These are phyloP conservation scores for Diorhabda sublineata DNA, from an alignment of 1,140 invertebrate species.

Conservation along the genomic window DNA sequence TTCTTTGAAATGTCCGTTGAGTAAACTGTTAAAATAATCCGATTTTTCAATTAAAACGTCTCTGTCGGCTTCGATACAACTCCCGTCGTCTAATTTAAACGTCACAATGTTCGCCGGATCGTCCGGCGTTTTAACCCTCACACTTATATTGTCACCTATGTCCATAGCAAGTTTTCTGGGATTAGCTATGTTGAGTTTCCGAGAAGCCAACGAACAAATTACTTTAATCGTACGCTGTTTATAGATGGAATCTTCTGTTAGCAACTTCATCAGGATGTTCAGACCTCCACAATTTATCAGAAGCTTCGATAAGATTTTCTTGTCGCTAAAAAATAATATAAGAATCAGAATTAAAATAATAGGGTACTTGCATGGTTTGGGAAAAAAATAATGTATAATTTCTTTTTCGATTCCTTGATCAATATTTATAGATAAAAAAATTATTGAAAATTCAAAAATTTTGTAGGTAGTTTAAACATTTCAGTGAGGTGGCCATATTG, in stretches of 20 bases:
- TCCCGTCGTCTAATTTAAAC: conserved; percentile 61
- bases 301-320: conserved; percentile 32
- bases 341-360: not conserved
- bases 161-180: conserved; percentile 9
- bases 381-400: no score
- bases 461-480: no score
- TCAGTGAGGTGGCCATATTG: no score
- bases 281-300: conserved; percentile 40
- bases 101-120: conserved; percentile 50
- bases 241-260: conserved; percentile 25
- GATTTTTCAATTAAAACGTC: conserved; percentile 59
- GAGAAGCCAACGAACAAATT: conserved; percentile 48
- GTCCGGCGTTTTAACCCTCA: conserved; percentile 26
- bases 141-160: conserved; percentile 21
- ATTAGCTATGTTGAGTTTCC: conserved; percentile 41
- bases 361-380: no score
- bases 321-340: conserved; percentile 35
- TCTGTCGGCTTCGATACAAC: conserved; percentile 56
- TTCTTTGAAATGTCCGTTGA: conserved; percentile 63
- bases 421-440: no score
- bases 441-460: no score
- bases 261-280: conserved; percentile 34
- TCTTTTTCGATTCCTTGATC: no score
- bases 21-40: conserved; percentile 61
- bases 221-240: conserved; percentile 31